A percentile compares a stretch with the other conserved stretches of the same genome.
Conservation (phyloP, 2,888 invertebrate species). For the Apodemia mormo region DNA sequence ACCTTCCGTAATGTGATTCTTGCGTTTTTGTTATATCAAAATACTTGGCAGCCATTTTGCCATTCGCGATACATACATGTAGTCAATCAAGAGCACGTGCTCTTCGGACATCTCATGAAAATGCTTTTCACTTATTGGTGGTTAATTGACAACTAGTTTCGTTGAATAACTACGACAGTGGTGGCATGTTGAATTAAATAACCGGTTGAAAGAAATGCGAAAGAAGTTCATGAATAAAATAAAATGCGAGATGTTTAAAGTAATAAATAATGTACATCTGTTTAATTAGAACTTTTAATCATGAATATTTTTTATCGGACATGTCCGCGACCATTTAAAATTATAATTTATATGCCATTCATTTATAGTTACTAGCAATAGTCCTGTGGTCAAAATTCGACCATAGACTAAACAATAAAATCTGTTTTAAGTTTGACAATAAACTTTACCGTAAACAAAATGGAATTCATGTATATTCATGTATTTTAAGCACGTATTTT, state of each 20-base stretch:
- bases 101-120: slow-evolving; percentile 53
- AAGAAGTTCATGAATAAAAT: slow-evolving; percentile 34
- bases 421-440: no score
- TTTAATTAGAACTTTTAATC: slow-evolving; percentile 10
- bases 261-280: slow-evolving; percentile 24
- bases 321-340: background rate
- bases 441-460: no score
- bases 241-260: slow-evolving; percentile 31
- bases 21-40: slow-evolving; percentile 69
- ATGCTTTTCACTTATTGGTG: slow-evolving; percentile 56
- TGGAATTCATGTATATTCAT: no score
- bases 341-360: background rate
- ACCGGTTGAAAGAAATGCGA: slow-evolving; percentile 54
- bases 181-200: slow-evolving; percentile 46
- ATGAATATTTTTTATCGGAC: slow-evolving; percentile 6
- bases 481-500: no score
- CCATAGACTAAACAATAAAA: no score
- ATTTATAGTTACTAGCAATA: no score
- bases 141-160: slow-evolving; percentile 56
- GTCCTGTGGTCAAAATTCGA: no score
- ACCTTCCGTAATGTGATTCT: slow-evolving; percentile 63
- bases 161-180: slow-evolving; percentile 43
- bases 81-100: slow-evolving; percentile 72
- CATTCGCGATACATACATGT: slow-evolving; percentile 49
- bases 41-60: slow-evolving; percentile 73